Base-by-base conservation (phyloP, 1,140 invertebrate genomes). In the Vanessa atalanta region DNA sequence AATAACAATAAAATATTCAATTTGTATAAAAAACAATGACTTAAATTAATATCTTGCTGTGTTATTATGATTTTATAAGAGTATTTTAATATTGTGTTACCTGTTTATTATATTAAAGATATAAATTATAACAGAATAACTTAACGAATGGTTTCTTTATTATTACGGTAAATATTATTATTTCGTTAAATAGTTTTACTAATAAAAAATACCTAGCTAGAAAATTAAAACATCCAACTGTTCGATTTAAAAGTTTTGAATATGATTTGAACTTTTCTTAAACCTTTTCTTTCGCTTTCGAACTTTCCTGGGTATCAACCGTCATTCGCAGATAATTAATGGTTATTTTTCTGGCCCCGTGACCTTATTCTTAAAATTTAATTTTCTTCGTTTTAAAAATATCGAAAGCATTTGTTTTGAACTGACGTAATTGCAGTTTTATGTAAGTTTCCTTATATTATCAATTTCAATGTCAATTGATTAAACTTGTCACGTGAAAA, bases 241-340 rank as follows among this genome's bases (percentile, higher is more conserved):
- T 11, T 43, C 37, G 37, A 43, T 57, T 23, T 6, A 57, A 57
- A 57, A 57, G 53, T 57, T 57, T 57, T 20, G 9, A 57, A 57
- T 23, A 23, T 57, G 23, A 8, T 57, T 20, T 57, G 2, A 23
- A 57, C 23, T 53, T 53, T 53, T 53, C 23, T 57, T 57, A 57
- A 57, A 23, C 13, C 53, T 57, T 57, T 57, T 57, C 53, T 57
- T 57, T 57, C 53, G 20, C n/a, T 57, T 16, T 57, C 9, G 14
- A 57, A 57, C 16, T 57, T 57, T 57, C 53, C 20, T 23, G 16
- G n/a, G 16, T 57, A 57, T 57, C 53, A 26, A 26, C 16, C 53
- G 53, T 20, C 53, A 23, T 57, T 57, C 4, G 53, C 53, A 57
- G 16, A 57, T 57, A 57, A 57, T 57, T 57, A 23, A 57, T 57